Percentiles rank a stretch among this genome's conserved stretches.
phyloP scores from a whole-genome alignment of 2,888 invertebrate genomes.

The Lacanobia oleracea region DNA sequence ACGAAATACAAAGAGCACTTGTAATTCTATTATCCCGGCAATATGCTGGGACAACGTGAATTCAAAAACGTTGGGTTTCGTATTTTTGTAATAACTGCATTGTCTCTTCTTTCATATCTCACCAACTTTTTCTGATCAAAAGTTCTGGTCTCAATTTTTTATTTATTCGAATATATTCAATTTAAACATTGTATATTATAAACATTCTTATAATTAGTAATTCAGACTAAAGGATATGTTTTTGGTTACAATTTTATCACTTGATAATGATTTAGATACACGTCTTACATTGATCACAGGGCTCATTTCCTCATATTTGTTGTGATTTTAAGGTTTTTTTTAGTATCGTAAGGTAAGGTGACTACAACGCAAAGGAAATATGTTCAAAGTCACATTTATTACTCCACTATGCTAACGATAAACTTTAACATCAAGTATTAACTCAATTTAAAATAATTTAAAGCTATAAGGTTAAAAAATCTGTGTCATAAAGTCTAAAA shows the following conservation, averaged over 20 bases:
- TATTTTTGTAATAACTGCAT: conserved; percentile 30
- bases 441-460: conserved; percentile 70
- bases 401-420: conserved; percentile 79
- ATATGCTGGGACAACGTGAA: conserved; percentile 6
- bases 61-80: conserved; percentile 27
- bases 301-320: conserved; percentile 44
- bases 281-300: conserved; percentile 56
- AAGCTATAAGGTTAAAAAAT: conserved; percentile 53
- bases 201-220: conserved; percentile 75
- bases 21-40: background rate
- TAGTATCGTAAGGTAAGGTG: conserved; percentile 2
- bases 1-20: conserved; percentile 41
- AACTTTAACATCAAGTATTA: conserved; percentile 67
- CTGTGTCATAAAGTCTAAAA: conserved; percentile 60
- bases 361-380: conserved; percentile 61
- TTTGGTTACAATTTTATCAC: conserved; percentile 86
- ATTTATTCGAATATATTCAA: conserved; percentile 47
- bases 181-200: conserved; percentile 64
- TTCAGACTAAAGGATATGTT: conserved; percentile 89
- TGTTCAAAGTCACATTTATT: conserved; percentile 89
- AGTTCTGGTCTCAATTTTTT: conserved; percentile 9
- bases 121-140: conserved; percentile 1
- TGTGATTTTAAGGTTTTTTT: conserved; percentile 9
- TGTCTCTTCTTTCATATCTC: background rate
- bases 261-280: conserved; percentile 66